Evolutionary conservation across 2,113 vertebrate species (phyloP), one percentile per base, ranked within the genome.

Genomic region (Oncorhynchus nerka): DNA sequence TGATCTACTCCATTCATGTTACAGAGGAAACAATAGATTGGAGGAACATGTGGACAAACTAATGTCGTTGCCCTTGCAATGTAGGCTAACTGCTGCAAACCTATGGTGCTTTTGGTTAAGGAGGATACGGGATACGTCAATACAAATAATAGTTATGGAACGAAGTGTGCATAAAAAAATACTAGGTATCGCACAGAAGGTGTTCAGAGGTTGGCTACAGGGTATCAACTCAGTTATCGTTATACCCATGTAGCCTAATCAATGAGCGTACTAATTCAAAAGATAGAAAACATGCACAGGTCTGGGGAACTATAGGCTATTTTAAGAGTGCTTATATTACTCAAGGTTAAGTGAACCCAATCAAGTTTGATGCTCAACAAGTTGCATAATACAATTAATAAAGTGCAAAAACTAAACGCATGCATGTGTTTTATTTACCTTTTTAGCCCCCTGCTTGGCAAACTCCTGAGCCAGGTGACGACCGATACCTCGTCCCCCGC

Each of bases 401-500:
- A 15, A 16, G 51, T 45, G 39, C 39, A 12, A 11, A 45, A 3
- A 45, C 9, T 12, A 11, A 45, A 45, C 39, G 39, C 39, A 45
- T 11, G 39, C 9, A 11, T 45, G 39, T 19, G 16, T 16, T 55
- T 19, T 16, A 19, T 30, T 93, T 95, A 99, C 97, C 97, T 99
- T 98, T 70, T 90, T 93, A 85, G 95, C 95, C 72, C 97, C 95
- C 75, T 95, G 95, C 70, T 86, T 91, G 4, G 96, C 95, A 20
- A 99, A 99, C 90, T 98, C 96, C 81, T 88, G 90, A 39, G 97
- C 98, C 86, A 99, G 93, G 87, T 97, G 95, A 30, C 97, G 95
- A 1, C 98, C 98, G 89, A 99, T 99, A 88, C 98, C 98, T 72
- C 97, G 90, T 85, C 98, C 98, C 68, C 98, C 97, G 13, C 98